Conservation (phyloP, 2,113 vertebrate species). For the Ammodytes dubius region DNA sequence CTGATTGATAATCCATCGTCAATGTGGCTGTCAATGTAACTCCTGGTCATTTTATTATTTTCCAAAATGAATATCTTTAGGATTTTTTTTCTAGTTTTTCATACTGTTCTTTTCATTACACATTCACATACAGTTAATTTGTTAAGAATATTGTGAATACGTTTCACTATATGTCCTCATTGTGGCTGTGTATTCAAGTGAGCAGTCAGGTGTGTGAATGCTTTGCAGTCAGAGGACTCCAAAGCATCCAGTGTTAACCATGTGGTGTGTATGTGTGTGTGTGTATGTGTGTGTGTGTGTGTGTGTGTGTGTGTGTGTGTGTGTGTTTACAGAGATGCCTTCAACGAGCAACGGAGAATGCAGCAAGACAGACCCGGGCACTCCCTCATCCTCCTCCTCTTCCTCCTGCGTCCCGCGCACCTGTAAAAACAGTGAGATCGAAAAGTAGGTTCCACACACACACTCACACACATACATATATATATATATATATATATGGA, state of each 20-base stretch:
- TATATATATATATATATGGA: background rate
- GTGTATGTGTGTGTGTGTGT: slow-evolving; percentile 14
- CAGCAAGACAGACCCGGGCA: slow-evolving; percentile 92
- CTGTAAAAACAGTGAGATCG: slow-evolving; percentile 99
- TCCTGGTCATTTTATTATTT: too few relatives aligned
- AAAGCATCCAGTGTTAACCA: background rate
- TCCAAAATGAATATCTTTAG: background rate
- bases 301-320: slow-evolving; percentile 12
- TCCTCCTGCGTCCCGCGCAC: slow-evolving; percentile 90
- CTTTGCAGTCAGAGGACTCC: background rate
- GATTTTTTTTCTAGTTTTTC: background rate
- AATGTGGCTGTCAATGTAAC: too few relatives aligned
- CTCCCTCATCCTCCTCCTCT: slow-evolving; percentile 78
- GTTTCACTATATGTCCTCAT: background rate
- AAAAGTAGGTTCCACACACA: slow-evolving; percentile 90
- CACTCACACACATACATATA: background rate
- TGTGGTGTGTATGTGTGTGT: background rate
- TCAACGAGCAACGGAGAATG: slow-evolving; percentile 98
- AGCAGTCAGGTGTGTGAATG: background rate
- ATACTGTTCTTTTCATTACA: background rate
- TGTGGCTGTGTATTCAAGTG: background rate
- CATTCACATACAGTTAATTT: background rate
- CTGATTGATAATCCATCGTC: too few relatives aligned
- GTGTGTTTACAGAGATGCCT: slow-evolving; percentile 91
- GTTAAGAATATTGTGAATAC: background rate